Conservation (phyloP, 37 sponge, comb jelly and placozoan genomes). For the Mnemiopsis leidyi region DNA sequence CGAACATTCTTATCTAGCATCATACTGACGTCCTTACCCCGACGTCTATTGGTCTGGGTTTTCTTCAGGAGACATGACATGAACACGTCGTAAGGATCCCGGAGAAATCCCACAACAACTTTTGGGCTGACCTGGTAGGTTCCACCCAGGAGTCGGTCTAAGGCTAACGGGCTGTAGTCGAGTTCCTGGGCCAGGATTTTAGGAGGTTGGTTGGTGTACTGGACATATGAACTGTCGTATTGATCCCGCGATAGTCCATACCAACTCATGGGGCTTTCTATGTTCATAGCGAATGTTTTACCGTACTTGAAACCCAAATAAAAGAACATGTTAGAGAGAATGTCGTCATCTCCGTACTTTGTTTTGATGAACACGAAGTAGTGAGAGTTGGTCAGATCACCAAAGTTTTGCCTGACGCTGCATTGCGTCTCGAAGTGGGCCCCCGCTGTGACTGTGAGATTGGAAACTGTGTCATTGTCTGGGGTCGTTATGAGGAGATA, state of each 20-base stretch:
- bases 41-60: background rate
- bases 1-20: background rate
- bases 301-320: constrained; percentile 16
- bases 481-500: background rate
- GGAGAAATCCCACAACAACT: constrained; percentile 36
- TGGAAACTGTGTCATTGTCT: background rate
- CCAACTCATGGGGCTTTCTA: constrained; percentile 8
- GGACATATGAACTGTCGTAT: background rate
- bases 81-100: constrained; percentile 33
- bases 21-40: background rate
- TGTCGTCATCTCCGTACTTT: background rate
- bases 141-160: background rate
- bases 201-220: background rate
- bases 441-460: background rate
- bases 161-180: background rate
- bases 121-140: background rate
- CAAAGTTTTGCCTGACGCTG: background rate
- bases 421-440: background rate
- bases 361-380: constrained; percentile 36
- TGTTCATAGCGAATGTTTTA: constrained; percentile 19
- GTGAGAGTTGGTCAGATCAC: constrained; percentile 2
- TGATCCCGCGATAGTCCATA: background rate
- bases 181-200: background rate
- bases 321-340: constrained; percentile 39
- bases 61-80: background rate